Percentiles rank a stretch among this genome's conserved stretches.
Evolutionary conservation across 2,797 vertebrate genomes (phyloP).

Genomic region (Lates japonicus): DNA sequence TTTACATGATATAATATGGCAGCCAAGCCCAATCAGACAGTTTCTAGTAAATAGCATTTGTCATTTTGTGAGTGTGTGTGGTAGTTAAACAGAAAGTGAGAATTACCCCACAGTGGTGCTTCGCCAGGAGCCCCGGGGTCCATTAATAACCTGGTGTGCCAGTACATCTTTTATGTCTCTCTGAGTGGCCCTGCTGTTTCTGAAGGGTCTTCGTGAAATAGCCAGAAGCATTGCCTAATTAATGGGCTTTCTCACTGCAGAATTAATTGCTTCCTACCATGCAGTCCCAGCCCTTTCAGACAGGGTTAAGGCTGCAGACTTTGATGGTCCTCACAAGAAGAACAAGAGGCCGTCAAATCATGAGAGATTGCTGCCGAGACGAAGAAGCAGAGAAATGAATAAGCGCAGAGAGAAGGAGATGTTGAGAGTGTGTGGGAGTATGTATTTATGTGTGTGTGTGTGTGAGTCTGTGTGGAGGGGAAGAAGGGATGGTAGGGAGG

Average conservation of each 20-base stretch:
- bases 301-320: slow-evolving; percentile 64
- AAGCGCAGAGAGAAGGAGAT: slow-evolving; percentile 45
- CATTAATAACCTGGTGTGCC: slow-evolving; percentile 82
- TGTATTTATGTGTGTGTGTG: slow-evolving; percentile 36
- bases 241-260: slow-evolving; percentile 76
- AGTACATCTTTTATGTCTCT: slow-evolving; percentile 76
- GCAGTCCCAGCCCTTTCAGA: slow-evolving; percentile 68
- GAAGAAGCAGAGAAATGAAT: slow-evolving; percentile 47
- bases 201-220: slow-evolving; percentile 75
- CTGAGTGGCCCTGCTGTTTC: slow-evolving; percentile 68
- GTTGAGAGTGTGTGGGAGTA: slow-evolving; percentile 28
- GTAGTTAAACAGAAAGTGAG: slow-evolving; percentile 66
- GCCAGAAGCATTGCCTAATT: slow-evolving; percentile 81
- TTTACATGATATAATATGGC: slow-evolving; percentile 35
- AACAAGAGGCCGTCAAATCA: slow-evolving; percentile 69
- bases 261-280: slow-evolving; percentile 79
- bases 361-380: slow-evolving; percentile 63
- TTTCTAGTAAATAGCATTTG: slow-evolving; percentile 66
- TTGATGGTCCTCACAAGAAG: slow-evolving; percentile 74
- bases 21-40: slow-evolving; percentile 41
- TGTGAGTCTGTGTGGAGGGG: slow-evolving; percentile 41
- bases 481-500: slow-evolving; percentile 18
- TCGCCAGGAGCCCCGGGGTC: slow-evolving; percentile 61
- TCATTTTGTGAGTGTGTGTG: slow-evolving; percentile 57
- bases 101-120: slow-evolving; percentile 62